Evolutionary conservation across 2,888 invertebrate species (phyloP).

Genomic region (Xanthorhoe designata): DNA sequence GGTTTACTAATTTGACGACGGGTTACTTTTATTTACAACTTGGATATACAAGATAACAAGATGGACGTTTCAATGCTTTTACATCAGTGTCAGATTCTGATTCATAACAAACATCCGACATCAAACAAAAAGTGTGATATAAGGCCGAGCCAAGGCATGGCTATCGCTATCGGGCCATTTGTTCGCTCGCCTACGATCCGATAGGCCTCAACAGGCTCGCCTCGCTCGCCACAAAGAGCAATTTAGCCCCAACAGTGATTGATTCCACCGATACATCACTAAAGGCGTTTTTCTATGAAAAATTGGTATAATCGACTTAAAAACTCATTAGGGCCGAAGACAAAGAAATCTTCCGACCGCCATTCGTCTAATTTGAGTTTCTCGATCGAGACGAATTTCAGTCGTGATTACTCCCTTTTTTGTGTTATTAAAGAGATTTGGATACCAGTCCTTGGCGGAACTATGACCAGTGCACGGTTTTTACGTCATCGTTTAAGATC

Average conservation of each 20-base stretch:
- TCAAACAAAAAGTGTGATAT: constrained; percentile 28
- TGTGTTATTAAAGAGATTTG: constrained; percentile 46
- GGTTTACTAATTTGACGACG: not conserved
- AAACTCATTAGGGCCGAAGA: constrained; percentile 84
- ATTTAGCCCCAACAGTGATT: constrained; percentile 82
- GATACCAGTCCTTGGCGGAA: constrained; percentile 36
- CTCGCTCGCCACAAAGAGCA: constrained; percentile 64
- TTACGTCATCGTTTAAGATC: constrained; percentile 25
- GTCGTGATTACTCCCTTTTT: constrained; percentile 79
- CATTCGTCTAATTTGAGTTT: constrained; percentile 82
- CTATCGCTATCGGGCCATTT: constrained; percentile 60
- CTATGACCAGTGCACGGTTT: constrained; percentile 34
- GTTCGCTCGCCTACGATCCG: constrained; percentile 64
- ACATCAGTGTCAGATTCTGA: constrained; percentile 25
- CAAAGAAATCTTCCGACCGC: constrained; percentile 82
- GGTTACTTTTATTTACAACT: constrained; percentile 19
- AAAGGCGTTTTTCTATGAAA: constrained; percentile 85
- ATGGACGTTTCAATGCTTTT: constrained; percentile 21
- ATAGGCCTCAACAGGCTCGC: constrained; percentile 52
- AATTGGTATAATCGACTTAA: constrained; percentile 86
- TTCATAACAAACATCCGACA: constrained; percentile 29
- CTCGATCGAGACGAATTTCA: constrained; percentile 81
- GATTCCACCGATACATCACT: constrained; percentile 84
- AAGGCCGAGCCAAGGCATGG: constrained; percentile 23
- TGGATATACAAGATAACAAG: constrained; percentile 17